Percentiles rank a stretch among this genome's conserved stretches.
phyloP scores from a whole-genome alignment of 2,113 vertebrate species.

The Nymphicus hollandicus region DNA sequence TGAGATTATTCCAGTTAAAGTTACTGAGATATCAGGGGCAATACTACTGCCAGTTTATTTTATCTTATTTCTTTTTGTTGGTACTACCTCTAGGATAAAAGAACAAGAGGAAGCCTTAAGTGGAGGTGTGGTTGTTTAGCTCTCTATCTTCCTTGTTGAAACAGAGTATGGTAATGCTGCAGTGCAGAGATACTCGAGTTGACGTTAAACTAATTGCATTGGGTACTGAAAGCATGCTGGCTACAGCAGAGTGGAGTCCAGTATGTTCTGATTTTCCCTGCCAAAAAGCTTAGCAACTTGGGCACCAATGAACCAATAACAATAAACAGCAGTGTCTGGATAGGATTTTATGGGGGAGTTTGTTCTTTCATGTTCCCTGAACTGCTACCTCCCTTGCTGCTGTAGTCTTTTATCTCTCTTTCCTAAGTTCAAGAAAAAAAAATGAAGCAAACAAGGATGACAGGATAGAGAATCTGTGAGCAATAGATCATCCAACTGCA shows the following conservation, averaged over 20 bases:
- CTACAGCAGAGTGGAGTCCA: not conserved
- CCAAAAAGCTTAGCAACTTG: constrained; percentile 23
- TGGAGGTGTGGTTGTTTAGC: not conserved
- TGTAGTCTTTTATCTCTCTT: not conserved
- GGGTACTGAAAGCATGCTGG: constrained; percentile 20
- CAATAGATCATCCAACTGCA: not conserved
- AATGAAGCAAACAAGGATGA: constrained; percentile 18
- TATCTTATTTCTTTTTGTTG: not conserved
- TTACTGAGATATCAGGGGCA: not conserved
- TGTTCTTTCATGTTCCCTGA: not conserved
- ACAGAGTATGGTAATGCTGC: constrained; percentile 6
- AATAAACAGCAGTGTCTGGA: constrained; percentile 6
- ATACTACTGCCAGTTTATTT: not conserved
- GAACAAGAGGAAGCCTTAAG: not conserved
- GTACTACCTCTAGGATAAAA: not conserved
- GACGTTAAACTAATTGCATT: not conserved
- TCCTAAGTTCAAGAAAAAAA: constrained; percentile 4
- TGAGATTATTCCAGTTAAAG: not conserved
- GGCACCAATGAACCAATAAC: not conserved
- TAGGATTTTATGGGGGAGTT: not conserved
- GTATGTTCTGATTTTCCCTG: constrained; percentile 19
- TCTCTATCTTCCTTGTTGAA: not conserved
- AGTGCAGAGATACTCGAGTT: not conserved
- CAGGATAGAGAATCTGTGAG: not conserved
- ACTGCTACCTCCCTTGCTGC: not conserved